A percentile compares a stretch with the other conserved stretches of the same genome.
Conservation (phyloP, 2,888 invertebrate genomes). For the Camponotus fellah region DNA sequence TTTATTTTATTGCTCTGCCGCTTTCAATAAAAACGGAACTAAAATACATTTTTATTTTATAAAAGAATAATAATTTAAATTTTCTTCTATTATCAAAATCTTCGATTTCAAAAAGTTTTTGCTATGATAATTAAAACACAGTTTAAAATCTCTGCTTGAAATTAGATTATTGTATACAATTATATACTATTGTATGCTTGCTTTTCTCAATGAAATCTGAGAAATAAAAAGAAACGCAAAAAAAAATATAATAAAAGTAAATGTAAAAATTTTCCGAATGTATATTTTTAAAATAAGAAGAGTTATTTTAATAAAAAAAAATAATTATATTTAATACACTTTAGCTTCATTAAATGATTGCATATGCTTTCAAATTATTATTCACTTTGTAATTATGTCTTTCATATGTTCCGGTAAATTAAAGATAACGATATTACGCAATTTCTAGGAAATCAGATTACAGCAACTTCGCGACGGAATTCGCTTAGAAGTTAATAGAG, state of each 20-base stretch:
- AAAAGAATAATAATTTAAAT: not conserved
- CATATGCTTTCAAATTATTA: not conserved
- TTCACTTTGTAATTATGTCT: conserved; percentile 12
- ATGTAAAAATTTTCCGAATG: not conserved
- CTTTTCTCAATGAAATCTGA: not conserved
- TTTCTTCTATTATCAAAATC: not conserved
- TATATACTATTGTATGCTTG: not conserved
- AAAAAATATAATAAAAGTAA: not conserved
- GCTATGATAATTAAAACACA: not conserved
- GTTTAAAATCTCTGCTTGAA: not conserved
- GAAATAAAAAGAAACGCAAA: not conserved
- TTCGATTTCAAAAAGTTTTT: not conserved
- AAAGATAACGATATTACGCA: conserved; percentile 3
- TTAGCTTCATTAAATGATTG: not conserved
- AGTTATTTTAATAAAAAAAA: not conserved
- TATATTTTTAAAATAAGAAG: not conserved
- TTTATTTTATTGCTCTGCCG: not conserved
- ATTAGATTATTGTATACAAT: not conserved
- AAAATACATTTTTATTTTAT: not conserved
- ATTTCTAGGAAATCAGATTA: conserved; percentile 38
- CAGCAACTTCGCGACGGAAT: conserved; percentile 13
- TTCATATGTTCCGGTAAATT: conserved; percentile 17
- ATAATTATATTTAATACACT: not conserved
- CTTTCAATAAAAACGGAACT: not conserved
- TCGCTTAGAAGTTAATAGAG: conserved; percentile 46